Evolutionary conservation across 2,888 invertebrate genomes (phyloP).

Genomic region (Sphaerophoria taeniata): DNA sequence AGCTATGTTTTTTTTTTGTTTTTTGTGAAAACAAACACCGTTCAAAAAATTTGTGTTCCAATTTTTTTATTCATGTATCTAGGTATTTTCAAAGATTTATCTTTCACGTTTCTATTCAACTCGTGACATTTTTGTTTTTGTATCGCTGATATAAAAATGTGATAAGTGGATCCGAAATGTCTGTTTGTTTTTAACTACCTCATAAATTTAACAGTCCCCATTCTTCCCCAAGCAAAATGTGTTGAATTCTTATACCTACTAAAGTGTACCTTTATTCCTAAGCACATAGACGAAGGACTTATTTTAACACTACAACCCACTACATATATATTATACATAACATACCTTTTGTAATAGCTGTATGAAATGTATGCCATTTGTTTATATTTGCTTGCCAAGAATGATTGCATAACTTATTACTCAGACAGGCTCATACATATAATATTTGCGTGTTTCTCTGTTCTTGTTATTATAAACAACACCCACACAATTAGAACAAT

Average conservation of each 20-base stretch:
- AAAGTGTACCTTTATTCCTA: too few species aligned
- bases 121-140: conserved; percentile 23
- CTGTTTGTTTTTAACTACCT: conserved; percentile 46
- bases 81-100: too few species aligned
- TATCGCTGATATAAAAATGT: conserved; percentile 18
- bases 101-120: neutral
- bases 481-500: conserved; percentile 35
- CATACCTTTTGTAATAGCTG: conserved; percentile 8
- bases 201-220: conserved; percentile 44
- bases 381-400: conserved; percentile 28
- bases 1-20: too few species aligned
- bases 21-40: too few species aligned
- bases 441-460: conserved; percentile 17
- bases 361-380: conserved; percentile 27
- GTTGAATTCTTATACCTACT: neutral
- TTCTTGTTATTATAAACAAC: conserved; percentile 24
- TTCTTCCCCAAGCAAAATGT: conserved; percentile 31
- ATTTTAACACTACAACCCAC: neutral
- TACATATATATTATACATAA: too few species aligned
- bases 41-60: too few species aligned
- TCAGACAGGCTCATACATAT: conserved; percentile 20
- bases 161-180: conserved; percentile 33
- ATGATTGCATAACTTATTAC: conserved; percentile 43
- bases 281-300: conserved; percentile 8
- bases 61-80: too few species aligned